Conservation (phyloP, 2,113 vertebrate species). For the Pseudois nayaur region DNA sequence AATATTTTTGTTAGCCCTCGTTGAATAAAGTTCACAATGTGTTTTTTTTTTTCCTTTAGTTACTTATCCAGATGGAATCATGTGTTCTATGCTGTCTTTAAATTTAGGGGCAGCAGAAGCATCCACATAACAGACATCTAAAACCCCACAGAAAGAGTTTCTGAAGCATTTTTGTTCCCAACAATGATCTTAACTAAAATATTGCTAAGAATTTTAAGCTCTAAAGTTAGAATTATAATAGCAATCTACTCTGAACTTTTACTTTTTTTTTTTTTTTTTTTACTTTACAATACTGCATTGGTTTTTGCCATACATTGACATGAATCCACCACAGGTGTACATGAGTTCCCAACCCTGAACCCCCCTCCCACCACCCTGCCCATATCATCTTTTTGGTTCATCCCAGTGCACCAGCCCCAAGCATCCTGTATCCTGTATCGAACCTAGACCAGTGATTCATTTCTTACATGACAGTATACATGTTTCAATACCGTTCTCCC, state of each 20-base stretch:
- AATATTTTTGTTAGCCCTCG: constrained; percentile 65
- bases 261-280: not conserved
- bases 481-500: too few species aligned
- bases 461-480: too few species aligned
- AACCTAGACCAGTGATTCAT: too few species aligned
- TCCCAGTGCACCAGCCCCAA: too few species aligned
- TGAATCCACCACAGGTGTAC: too few species aligned
- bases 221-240: not conserved
- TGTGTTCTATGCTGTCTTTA: not conserved
- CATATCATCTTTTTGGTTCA: too few species aligned
- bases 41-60: not conserved
- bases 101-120: constrained; percentile 9
- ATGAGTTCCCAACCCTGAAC: too few species aligned
- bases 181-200: not conserved
- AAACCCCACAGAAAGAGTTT: not conserved
- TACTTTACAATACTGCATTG: too few species aligned
- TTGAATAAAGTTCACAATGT: constrained; percentile 23
- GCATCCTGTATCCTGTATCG: too few species aligned
- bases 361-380: too few species aligned
- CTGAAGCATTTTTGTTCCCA: not conserved
- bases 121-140: not conserved
- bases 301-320: too few species aligned
- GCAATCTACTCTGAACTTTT: not conserved
- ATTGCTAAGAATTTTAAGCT: not conserved
- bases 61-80: constrained; percentile 54